These are phyloP conservation scores for Bimastos eiseni DNA, from an alignment of 2,888 invertebrate species.

Conservation along the genomic window DNA sequence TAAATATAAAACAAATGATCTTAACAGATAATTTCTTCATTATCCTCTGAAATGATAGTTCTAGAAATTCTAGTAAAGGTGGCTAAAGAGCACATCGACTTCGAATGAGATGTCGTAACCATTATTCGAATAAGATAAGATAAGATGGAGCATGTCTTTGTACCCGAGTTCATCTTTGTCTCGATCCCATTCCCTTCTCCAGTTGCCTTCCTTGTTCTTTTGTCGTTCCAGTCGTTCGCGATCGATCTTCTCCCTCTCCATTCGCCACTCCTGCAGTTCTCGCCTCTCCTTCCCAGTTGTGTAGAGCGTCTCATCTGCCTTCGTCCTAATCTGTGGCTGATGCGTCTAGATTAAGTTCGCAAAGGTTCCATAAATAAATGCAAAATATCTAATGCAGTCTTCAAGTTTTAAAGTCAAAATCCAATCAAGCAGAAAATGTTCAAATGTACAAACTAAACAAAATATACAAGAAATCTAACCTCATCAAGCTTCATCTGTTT, in stretches of 20 bases:
- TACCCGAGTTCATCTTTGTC: conserved; percentile 48
- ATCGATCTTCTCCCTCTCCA: conserved; percentile 25
- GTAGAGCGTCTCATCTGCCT: conserved; percentile 8
- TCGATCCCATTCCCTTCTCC: conserved; percentile 59
- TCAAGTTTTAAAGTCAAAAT: background rate
- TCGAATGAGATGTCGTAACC: background rate
- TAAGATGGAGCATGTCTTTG: too few relatives aligned
- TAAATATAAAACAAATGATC: too few relatives aligned
- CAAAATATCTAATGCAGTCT: background rate
- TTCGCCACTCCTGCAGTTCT: conserved; percentile 1
- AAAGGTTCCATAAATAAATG: background rate
- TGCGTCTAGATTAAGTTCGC: background rate
- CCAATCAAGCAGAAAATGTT: background rate
- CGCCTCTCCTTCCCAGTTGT: conserved; percentile 21
- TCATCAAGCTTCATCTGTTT: background rate
- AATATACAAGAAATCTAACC: background rate
- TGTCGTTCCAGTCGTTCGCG: conserved; percentile 41
- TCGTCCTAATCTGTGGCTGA: background rate
- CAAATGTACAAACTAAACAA: background rate
- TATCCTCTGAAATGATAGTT: background rate
- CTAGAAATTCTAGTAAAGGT: background rate
- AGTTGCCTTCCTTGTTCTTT: conserved; percentile 54
- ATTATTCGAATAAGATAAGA: background rate
- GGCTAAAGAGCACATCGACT: background rate
- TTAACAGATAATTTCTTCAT: background rate